Evolutionary conservation across 2,888 invertebrate species (phyloP).

Genomic region (Thelaira solivaga): DNA sequence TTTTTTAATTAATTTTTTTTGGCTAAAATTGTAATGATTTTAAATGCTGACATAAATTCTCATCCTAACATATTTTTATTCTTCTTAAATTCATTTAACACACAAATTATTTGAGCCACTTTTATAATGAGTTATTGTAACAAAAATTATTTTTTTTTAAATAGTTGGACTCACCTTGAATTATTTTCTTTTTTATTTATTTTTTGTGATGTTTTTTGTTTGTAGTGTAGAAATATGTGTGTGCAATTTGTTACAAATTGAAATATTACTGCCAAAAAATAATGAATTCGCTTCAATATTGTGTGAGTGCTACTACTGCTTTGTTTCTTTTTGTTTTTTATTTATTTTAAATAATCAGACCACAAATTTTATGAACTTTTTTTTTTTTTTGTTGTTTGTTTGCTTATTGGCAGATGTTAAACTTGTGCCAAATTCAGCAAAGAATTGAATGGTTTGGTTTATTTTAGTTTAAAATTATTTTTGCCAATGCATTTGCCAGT

Average conservation of each 20-base stretch:
- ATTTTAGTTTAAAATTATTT: not conserved
- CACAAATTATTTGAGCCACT: not conserved
- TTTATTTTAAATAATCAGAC: constrained; percentile 41
- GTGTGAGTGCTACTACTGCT: constrained; percentile 3
- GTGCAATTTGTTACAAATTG: constrained; percentile 24
- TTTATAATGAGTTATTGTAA: not conserved
- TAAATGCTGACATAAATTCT: too few species aligned
- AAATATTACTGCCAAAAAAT: constrained; percentile 40
- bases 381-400: constrained; percentile 13
- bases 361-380: constrained; percentile 12
- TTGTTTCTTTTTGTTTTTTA: constrained; percentile 25
- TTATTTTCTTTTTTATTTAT: constrained; percentile 15
- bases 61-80: too few species aligned
- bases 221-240: not conserved
- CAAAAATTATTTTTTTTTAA: not conserved
- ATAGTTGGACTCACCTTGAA: constrained; percentile 34
- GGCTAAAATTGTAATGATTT: too few species aligned
- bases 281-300: constrained; percentile 15
- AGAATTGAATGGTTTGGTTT: constrained; percentile 2
- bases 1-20: too few species aligned
- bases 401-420: constrained; percentile 47
- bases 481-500: too few species aligned
- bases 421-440: constrained; percentile 35
- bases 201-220: too few species aligned
- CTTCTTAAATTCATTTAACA: constrained; percentile 1